Evolutionary conservation across 2,888 invertebrate genomes (phyloP).

Genomic region (Agonopterix alstromeriana): DNA sequence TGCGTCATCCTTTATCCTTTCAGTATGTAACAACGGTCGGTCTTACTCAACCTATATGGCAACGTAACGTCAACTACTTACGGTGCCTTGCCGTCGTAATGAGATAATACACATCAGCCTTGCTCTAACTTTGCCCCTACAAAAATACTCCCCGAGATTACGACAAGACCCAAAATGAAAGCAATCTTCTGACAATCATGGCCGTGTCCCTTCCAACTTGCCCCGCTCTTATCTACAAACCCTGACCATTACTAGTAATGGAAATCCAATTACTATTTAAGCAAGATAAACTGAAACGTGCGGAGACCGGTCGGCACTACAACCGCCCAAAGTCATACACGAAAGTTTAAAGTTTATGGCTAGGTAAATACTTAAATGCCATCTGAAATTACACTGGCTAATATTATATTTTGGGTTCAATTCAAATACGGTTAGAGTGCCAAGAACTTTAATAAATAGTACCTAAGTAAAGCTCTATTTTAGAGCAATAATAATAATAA

Average conservation of each 20-base stretch:
- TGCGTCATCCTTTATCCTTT: conserved; percentile 7
- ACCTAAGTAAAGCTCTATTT: too few relatives aligned
- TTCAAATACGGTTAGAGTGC: too few relatives aligned
- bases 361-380: background rate
- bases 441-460: too few relatives aligned
- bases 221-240: conserved; percentile 47
- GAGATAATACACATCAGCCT: conserved; percentile 40
- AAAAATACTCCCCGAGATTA: conserved; percentile 44
- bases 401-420: background rate
- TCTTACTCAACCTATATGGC: conserved; percentile 9
- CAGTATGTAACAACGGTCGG: conserved; percentile 9
- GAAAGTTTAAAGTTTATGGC: conserved; percentile 21
- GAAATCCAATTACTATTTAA: conserved; percentile 63
- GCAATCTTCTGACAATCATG: conserved; percentile 51
- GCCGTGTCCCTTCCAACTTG: conserved; percentile 32
- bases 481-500: too few relatives aligned
- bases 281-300: conserved; percentile 44
- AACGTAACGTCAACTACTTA: conserved; percentile 26
- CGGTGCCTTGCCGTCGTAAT: conserved; percentile 30
- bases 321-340: conserved; percentile 26
- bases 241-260: conserved; percentile 55
- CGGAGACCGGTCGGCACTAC: conserved; percentile 32
- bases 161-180: conserved; percentile 37
- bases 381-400: background rate
- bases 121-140: conserved; percentile 16